phyloP scores from a whole-genome alignment of 2,797 vertebrate species.

The Vireo griseus region DNA sequence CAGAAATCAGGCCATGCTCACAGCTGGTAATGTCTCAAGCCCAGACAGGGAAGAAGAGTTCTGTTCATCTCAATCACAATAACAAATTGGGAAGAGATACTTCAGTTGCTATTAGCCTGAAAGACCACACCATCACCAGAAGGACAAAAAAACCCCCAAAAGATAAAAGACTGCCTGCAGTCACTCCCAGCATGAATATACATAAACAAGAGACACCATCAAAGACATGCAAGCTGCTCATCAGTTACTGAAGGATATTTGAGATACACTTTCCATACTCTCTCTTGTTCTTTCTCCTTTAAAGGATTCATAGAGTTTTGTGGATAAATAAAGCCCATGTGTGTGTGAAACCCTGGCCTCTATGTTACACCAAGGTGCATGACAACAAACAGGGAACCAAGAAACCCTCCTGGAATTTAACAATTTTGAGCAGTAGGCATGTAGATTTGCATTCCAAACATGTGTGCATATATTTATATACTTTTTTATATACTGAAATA shows the following conservation, averaged over 20 bases:
- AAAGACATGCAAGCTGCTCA: not conserved
- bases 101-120: not conserved
- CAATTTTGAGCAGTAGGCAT: not conserved
- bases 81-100: not conserved
- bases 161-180: not conserved
- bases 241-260: not conserved
- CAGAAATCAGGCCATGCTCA: not conserved
- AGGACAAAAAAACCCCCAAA: not conserved
- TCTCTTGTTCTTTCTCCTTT: not conserved
- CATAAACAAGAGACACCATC: not conserved
- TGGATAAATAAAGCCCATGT: not conserved
- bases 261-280: not conserved
- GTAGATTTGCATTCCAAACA: not conserved
- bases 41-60: not conserved
- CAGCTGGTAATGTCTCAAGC: not conserved
- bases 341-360: not conserved
- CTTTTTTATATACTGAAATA: not conserved
- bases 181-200: not conserved
- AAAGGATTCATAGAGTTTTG: not conserved
- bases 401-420: rapidly evolving
- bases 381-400: not conserved
- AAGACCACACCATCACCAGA: not conserved
- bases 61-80: not conserved
- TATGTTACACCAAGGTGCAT: not conserved
- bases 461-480: not conserved